A percentile compares a stretch with the other conserved stretches of the same genome.
Evolutionary conservation across 1,140 invertebrate species (phyloP).

Genomic region (Leptinotarsa lineolata): DNA sequence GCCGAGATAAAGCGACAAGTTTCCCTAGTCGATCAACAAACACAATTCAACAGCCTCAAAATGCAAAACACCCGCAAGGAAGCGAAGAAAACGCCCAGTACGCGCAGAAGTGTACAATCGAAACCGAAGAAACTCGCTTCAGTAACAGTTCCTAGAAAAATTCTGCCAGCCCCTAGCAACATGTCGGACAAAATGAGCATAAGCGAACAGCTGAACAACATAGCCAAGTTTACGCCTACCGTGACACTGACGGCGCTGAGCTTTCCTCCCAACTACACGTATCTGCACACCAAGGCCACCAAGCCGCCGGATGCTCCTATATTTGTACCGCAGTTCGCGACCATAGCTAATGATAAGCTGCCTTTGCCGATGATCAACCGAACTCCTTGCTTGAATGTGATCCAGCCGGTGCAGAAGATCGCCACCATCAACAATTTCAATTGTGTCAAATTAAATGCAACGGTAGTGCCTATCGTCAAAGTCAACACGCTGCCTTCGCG

Average conservation of each 20-base stretch:
- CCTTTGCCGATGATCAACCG: conserved; percentile 49
- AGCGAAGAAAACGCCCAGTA: conserved; percentile 2
- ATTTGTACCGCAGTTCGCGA: conserved; percentile 51
- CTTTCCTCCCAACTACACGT: conserved; percentile 50
- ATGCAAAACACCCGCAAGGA: conserved; percentile 23
- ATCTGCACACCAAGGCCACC: conserved; percentile 50
- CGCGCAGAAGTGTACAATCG: conserved; percentile 30
- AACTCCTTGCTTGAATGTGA: conserved; percentile 49
- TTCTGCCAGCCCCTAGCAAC: conserved; percentile 54
- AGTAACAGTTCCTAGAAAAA: conserved; percentile 52
- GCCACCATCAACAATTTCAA: conserved; percentile 52
- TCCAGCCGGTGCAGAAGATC: conserved; percentile 50
- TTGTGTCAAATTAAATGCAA: conserved; percentile 54
- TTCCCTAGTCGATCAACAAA: conserved; percentile 39
- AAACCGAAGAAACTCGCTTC: conserved; percentile 42
- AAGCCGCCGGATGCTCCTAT: conserved; percentile 52
- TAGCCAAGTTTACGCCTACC: conserved; percentile 44
- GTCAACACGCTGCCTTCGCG: conserved; percentile 51
- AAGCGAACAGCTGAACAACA: conserved; percentile 35
- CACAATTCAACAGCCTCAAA: conserved; percentile 41
- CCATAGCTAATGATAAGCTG: conserved; percentile 45
- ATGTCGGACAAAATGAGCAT: conserved; percentile 41
- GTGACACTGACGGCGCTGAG: conserved; percentile 49
- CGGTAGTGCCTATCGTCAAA: conserved; percentile 55
- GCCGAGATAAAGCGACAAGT: conserved; percentile 17